Conservation (phyloP, 1,140 invertebrate species). For the Maconellicoccus hirsutus region DNA sequence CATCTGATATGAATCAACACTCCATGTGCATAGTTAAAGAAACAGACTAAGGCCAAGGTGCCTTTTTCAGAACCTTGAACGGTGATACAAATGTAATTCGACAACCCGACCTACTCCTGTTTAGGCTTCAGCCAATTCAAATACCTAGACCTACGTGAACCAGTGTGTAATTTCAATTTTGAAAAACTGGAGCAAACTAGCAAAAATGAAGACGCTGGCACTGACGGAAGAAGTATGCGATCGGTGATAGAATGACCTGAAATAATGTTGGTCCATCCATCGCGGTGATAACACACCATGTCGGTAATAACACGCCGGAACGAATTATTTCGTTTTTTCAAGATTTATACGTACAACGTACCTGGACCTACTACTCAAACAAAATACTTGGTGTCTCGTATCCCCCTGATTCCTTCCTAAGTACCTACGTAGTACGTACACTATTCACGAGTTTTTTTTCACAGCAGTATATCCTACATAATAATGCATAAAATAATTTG, state of each 20-base stretch:
- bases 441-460: not conserved
- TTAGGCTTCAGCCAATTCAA: too few species aligned
- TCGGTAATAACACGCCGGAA: conserved; percentile 12
- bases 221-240: not conserved
- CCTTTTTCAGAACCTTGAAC: too few species aligned
- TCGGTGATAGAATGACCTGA: not conserved
- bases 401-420: not conserved
- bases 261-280: not conserved
- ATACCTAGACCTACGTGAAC: not conserved
- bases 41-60: too few species aligned
- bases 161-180: conserved; percentile 1
- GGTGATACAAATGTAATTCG: too few species aligned
- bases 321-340: not conserved
- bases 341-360: not conserved
- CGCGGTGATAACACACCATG: conserved; percentile 11
- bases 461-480: conserved; percentile 6
- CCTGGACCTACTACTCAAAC: too few species aligned
- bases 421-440: not conserved
- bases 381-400: not conserved
- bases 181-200: too few species aligned
- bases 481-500: not conserved
- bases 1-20: too few species aligned
- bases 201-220: not conserved
- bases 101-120: too few species aligned
- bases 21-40: too few species aligned